Evolutionary conservation across 2,797 vertebrate genomes (phyloP), one percentile per base, ranked within the genome.

Genomic region (Chromis chromis): DNA sequence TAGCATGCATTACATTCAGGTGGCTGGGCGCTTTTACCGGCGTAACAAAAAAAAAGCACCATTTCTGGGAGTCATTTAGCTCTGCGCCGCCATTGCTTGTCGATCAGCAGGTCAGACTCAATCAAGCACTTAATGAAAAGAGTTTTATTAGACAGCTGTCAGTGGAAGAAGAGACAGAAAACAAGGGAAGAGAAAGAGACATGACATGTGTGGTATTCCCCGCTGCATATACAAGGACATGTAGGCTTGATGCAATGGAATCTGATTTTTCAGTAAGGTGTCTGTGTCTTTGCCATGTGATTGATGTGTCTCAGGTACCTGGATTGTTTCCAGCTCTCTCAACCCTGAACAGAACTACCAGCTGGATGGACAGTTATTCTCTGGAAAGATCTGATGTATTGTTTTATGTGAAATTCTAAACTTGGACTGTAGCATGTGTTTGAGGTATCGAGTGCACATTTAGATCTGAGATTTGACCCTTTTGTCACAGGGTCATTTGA

Each of bases 1-100:
- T 86, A 70, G 70, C 55, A 83, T 76, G 83, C 78, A 83, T 85
- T 79, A 81, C 61, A 82, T 81, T 79, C 42, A n/a, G 13, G 36
- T 42, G 49, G 70, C 55, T 25, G 28, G 11, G 50, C 69, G 62
- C 50, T 79, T 66, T 79, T 54, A 61, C 33, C 39, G 33, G 14
- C 1, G 25, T 53, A 74, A 69, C 64, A 84, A 81, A 87, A 81
- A 84, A 81, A 87, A 81, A 70, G 53, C 53, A 72, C 61, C 69
- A 68, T 53, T 79, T 85, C 65, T 74, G 62, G 77, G 76, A 85
- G 85, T 86, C 70, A 80, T 61, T 88, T 84, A 89, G 78, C 22
- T 21, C 64, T 49, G 62, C 49, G 58, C n/a, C 46, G 71, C 49
- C 57, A 50, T 39, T 62, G 42, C 58, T 71, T 59, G 64, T 84